Evolutionary conservation across 2,113 vertebrate species (phyloP).

Genomic region (Neopipo cinnamomea): DNA sequence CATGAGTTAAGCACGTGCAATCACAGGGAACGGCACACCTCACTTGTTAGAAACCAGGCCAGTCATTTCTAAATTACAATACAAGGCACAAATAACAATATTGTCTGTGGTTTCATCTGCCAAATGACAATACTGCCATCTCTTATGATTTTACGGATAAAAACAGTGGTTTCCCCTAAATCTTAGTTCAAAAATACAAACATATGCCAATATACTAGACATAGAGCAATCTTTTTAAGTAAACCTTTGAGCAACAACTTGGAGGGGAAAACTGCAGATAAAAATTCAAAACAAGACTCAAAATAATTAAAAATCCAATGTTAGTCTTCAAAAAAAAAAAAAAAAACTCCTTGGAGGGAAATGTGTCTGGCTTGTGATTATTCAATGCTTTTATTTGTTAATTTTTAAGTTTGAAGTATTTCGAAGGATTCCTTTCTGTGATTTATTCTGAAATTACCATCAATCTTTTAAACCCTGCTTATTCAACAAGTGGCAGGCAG

Average conservation of each 20-base stretch:
- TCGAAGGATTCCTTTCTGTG: neutral
- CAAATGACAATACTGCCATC: neutral
- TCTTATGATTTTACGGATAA: neutral
- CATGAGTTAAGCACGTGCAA: fast-evolving
- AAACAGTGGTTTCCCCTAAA: neutral
- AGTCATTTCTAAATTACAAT: neutral
- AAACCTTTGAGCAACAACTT: neutral
- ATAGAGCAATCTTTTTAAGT: neutral
- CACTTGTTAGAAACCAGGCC: neutral
- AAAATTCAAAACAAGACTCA: neutral
- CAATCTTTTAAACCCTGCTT: neutral
- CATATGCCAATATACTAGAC: neutral
- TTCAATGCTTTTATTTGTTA: neutral
- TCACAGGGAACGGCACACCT: neutral
- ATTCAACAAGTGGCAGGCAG: neutral
- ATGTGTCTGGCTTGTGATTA: neutral
- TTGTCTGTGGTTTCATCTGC: neutral
- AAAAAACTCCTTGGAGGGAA: neutral
- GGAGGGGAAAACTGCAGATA: neutral
- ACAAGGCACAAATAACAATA: neutral
- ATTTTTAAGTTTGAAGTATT: neutral
- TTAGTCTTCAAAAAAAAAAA: neutral
- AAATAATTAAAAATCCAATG: neutral
- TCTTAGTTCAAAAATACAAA: neutral
- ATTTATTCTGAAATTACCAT: neutral